Evolutionary conservation across 92 coral and sea anemone species (phyloP).

Genomic region (Epizoanthus scotinus): DNA sequence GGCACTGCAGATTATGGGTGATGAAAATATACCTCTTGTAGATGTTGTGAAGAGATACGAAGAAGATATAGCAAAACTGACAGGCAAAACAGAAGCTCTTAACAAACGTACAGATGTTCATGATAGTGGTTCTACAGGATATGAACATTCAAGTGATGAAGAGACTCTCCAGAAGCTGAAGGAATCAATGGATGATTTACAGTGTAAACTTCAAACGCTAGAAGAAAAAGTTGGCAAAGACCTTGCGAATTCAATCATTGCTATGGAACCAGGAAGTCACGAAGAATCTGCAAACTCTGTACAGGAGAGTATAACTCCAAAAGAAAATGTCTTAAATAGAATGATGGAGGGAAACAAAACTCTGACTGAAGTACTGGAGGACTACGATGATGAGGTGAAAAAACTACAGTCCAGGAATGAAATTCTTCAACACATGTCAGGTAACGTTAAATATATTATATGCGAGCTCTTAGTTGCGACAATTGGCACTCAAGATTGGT

Average conservation of each 20-base stretch:
- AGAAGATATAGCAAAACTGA: constrained; percentile 38
- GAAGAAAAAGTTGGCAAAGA: neutral
- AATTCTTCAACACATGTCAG: no score
- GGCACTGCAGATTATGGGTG: constrained; percentile 53
- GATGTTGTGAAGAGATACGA: constrained; percentile 61
- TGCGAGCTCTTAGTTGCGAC: no score
- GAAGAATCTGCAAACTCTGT: neutral
- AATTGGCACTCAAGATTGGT: no score
- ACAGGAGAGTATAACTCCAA: neutral
- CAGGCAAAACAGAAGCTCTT: constrained; percentile 41
- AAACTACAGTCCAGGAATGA: constrained; percentile 5
- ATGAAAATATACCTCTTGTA: constrained; percentile 46
- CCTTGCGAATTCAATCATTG: constrained; percentile 8
- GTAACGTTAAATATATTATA: no score
- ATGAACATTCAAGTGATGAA: neutral
- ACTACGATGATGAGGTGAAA: constrained; percentile 23
- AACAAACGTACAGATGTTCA: neutral
- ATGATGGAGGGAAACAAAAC: constrained; percentile 1
- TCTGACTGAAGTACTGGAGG: constrained; percentile 22
- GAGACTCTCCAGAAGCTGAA: neutral
- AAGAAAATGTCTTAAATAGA: neutral
- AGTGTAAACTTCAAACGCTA: neutral
- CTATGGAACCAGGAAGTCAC: neutral
- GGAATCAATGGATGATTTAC: neutral
- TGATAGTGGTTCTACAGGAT: neutral